Evolutionary conservation across 2,888 invertebrate genomes (phyloP).

Genomic region (Amphipyra berbera): DNA sequence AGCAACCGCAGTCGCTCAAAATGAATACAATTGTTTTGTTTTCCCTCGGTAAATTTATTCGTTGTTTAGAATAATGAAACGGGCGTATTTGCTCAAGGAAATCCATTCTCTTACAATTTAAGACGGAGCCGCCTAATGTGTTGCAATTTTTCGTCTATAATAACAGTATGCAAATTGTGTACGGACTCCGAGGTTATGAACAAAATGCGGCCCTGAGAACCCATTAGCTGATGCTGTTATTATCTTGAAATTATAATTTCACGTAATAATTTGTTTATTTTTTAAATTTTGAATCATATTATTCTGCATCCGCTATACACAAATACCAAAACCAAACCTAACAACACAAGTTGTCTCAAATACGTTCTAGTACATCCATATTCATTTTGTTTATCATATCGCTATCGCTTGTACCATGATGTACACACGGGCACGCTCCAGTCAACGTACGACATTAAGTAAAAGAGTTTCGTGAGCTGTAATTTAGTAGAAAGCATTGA

Average conservation of each 20-base stretch:
- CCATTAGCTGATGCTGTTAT: constrained; percentile 43
- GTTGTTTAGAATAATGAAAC: constrained; percentile 88
- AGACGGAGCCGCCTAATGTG: constrained; percentile 82
- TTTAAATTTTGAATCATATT: background rate
- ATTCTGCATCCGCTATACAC: background rate
- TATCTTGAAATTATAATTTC: constrained; percentile 23
- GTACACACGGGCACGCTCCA: constrained; percentile 64
- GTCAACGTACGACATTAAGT: constrained; percentile 80
- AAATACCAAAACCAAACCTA: background rate
- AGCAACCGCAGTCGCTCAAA: constrained; percentile 84
- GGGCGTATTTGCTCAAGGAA: constrained; percentile 83
- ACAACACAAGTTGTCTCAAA: background rate
- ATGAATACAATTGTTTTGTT: constrained; percentile 88
- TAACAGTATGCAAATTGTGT: constrained; percentile 78
- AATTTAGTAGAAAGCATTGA: constrained; percentile 90
- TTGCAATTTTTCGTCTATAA: constrained; percentile 84
- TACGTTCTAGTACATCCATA: background rate
- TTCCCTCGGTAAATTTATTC: constrained; percentile 87
- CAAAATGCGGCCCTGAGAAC: constrained; percentile 38
- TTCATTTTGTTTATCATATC: constrained; percentile 41
- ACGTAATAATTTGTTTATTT: background rate
- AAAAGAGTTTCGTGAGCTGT: constrained; percentile 88
- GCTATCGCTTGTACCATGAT: constrained; percentile 65
- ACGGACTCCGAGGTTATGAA: constrained; percentile 53
- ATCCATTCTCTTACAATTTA: constrained; percentile 87